A percentile compares a stretch with the other conserved stretches of the same genome.
phyloP scores from a whole-genome alignment of 2,113 vertebrate genomes.

The Parus major region DNA sequence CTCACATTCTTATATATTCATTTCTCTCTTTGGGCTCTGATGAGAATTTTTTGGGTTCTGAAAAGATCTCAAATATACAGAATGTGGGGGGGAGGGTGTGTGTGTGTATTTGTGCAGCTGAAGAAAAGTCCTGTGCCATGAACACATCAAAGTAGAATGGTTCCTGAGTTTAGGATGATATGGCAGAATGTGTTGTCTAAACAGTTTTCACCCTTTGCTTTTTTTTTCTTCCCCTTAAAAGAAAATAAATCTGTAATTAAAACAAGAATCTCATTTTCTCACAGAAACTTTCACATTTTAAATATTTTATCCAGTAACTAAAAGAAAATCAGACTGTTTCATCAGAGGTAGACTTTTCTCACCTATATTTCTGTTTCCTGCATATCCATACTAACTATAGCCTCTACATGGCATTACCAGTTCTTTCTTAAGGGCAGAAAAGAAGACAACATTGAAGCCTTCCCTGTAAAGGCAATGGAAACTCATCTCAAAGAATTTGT shows the following conservation, averaged over 20 bases:
- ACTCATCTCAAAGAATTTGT: not conserved
- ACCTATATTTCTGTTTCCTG: not conserved
- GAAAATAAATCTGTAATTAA: not conserved
- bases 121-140: not conserved
- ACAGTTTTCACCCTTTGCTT: not conserved
- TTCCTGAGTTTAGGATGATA: not conserved
- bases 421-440: not conserved
- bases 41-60: not conserved
- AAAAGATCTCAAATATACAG: not conserved
- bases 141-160: not conserved
- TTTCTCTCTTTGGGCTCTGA: not conserved
- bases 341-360: not conserved
- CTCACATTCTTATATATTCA: rapidly evolving
- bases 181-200: not conserved
- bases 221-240: rapidly evolving
- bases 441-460: not conserved
- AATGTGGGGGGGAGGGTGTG: not conserved
- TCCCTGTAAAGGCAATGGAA: not conserved
- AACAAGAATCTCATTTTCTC: not conserved
- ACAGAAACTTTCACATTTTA: not conserved
- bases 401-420: not conserved
- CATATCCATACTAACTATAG: not conserved
- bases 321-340: not conserved
- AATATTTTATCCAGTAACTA: not conserved
- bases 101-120: not conserved